Evolutionary conservation across 2,888 invertebrate genomes (phyloP).

Genomic region (Cheilosia impressa): DNA sequence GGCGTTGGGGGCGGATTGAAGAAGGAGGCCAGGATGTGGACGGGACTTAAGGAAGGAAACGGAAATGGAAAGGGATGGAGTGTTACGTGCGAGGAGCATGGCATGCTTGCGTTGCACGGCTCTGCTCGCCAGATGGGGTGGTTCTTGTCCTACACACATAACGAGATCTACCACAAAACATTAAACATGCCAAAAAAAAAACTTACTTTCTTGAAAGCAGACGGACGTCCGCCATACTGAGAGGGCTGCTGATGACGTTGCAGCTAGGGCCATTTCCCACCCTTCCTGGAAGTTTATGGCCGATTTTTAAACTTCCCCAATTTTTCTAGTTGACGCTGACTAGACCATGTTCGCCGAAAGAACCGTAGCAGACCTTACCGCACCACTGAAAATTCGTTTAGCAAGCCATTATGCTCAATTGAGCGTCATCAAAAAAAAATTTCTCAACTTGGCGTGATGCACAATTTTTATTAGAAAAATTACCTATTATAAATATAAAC

Average conservation of each 20-base stretch:
- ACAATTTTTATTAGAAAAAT: no score
- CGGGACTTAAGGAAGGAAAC: not conserved
- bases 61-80: not conserved
- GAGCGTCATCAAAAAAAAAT: no score
- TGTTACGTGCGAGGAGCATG: not conserved
- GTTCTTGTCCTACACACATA: not conserved
- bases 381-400: not conserved
- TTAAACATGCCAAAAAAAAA: not conserved
- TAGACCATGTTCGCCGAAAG: not conserved
- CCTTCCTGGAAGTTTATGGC: not conserved
- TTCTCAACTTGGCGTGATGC: no score
- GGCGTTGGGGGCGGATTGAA: not conserved
- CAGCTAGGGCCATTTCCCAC: not conserved
- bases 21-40: not conserved
- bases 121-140: not conserved
- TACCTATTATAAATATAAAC: no score
- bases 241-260: not conserved
- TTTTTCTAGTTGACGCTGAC: not conserved
- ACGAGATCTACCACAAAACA: not conserved
- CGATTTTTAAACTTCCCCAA: not conserved
- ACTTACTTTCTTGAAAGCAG: not conserved
- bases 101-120: constrained; percentile 5
- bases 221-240: not conserved
- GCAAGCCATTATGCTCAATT: no score
- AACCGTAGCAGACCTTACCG: not conserved